Evolutionary conservation across 2,888 invertebrate genomes (phyloP).

Genomic region (Cecidostiba fungosa): DNA sequence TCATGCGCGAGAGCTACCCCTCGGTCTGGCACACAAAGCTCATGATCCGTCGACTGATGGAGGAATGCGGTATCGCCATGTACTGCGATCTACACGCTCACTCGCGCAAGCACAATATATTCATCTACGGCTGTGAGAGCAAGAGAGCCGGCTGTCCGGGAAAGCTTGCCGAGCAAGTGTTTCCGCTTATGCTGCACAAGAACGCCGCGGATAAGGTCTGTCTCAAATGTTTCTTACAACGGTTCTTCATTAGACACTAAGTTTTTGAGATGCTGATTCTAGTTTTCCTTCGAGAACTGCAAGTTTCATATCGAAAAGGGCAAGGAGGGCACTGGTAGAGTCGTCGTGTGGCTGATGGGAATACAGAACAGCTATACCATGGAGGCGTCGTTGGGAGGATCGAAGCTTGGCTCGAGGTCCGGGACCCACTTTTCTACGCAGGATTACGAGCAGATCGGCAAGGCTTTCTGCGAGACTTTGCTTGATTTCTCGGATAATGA

Average conservation of each 20-base stretch:
- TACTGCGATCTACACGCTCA: constrained; percentile 97
- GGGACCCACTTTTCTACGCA: constrained; percentile 92
- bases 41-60: constrained; percentile 92
- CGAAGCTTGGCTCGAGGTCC: constrained; percentile 89
- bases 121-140: constrained; percentile 97
- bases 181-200: constrained; percentile 96
- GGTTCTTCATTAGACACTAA: too few relatives aligned
- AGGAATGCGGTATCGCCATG: constrained; percentile 94
- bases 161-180: constrained; percentile 94
- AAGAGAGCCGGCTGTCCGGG: constrained; percentile 87
- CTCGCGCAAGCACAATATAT: constrained; percentile 96
- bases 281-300: constrained; percentile 96
- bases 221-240: too few relatives aligned
- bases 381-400: constrained; percentile 97
- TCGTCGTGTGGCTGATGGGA: constrained; percentile 97
- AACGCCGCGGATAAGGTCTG: constrained; percentile 93
- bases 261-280: constrained; percentile 63
- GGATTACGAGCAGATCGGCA: constrained; percentile 92
- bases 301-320: constrained; percentile 96
- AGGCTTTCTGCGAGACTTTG: constrained; percentile 95
- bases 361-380: constrained; percentile 96
- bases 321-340: constrained; percentile 96
- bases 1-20: constrained; percentile 95
- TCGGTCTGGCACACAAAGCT: constrained; percentile 97
- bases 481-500: constrained; percentile 94